Evolutionary conservation across 2,888 invertebrate species (phyloP).

Genomic region (Malacosoma neustria): DNA sequence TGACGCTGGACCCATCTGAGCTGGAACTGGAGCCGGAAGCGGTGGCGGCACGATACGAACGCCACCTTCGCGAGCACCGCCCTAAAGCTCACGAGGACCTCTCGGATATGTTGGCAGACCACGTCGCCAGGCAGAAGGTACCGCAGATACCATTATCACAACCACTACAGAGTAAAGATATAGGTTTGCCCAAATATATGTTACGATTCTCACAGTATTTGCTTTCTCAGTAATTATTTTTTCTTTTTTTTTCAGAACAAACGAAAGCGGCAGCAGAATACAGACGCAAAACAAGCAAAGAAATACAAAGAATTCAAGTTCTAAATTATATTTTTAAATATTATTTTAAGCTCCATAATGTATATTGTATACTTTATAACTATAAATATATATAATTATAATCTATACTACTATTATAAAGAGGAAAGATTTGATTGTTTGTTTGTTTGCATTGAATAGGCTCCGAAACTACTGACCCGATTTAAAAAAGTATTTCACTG

Average conservation of each 20-base stretch:
- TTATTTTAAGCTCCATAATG: slow-evolving; percentile 11
- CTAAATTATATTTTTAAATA: slow-evolving; percentile 50
- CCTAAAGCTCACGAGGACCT: slow-evolving; percentile 94
- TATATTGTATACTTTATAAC: too few relatives aligned
- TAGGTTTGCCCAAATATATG: too few relatives aligned
- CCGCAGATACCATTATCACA: too few relatives aligned
- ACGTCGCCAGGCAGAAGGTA: slow-evolving; percentile 96
- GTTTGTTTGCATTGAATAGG: too few relatives aligned
- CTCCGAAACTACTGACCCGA: too few relatives aligned
- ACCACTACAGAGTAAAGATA: too few relatives aligned
- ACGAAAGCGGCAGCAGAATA: slow-evolving; percentile 92
- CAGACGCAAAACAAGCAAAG: slow-evolving; percentile 93
- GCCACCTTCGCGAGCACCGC: slow-evolving; percentile 95
- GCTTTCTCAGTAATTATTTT: too few relatives aligned
- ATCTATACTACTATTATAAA: too few relatives aligned
- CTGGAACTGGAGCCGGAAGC: slow-evolving; percentile 96
- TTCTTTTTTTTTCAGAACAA: slow-evolving; percentile 82
- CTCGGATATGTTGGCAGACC: slow-evolving; percentile 98
- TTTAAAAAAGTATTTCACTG: too few relatives aligned
- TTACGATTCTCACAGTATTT: too few relatives aligned
- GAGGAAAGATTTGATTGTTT: too few relatives aligned
- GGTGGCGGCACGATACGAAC: slow-evolving; percentile 96
- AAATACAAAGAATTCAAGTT: slow-evolving; percentile 99
- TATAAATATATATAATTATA: too few relatives aligned
- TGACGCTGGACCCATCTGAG: slow-evolving; percentile 98